Evolutionary conservation across 2,888 invertebrate species (phyloP), one percentile per base, ranked within the genome.

Genomic region (Drosophila ezoana): DNA sequence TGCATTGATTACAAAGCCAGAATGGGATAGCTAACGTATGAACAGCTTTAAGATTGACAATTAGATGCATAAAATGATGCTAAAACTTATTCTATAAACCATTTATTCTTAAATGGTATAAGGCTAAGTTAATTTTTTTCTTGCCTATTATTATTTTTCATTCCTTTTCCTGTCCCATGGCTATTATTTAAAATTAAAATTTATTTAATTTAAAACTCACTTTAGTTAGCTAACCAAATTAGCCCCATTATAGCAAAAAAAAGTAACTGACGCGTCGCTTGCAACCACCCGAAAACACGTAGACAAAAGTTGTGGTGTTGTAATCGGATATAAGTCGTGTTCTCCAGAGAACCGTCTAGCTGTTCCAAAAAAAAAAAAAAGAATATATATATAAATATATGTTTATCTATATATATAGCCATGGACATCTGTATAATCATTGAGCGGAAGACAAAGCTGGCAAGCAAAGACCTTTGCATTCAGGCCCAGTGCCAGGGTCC

Each of bases 281-380:
- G 43, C 68, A 83, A 75, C 75, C 78, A 72, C 79, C 72, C 43
- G 41, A 63, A 67, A 51, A 56, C 44, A 51, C 23, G 45, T 60
- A 62, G 52, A 51, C 43, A 64, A 71, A 67, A 69, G 37, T 67
- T 87, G 82, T 59, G 87, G 83, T 83, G 87, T 87, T 85, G 83
- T 83, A 83, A 83, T 83, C 83, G 87, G 86, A 83, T 87, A 87
- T 87, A 85, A 79, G 82, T 82, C 80, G 60, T 58, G 64, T n/a
- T 77, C 83, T 79, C 83, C 48, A 63, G 85, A 82, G 83, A 76
- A 38, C 40, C 41, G 58, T 44, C 62, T 47, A 59, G 52, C 70
- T 56, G 56, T 14, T 16, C 10, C 33, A 18, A 63, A 4, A 54
- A 28, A 44, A 4, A 40, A 41, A 60, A 41, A 1, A 1, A 23